A percentile compares a stretch with the other conserved stretches of the same genome.
Evolutionary conservation across 2,888 invertebrate genomes (phyloP).

Genomic region (Nomada ferruginata): DNA sequence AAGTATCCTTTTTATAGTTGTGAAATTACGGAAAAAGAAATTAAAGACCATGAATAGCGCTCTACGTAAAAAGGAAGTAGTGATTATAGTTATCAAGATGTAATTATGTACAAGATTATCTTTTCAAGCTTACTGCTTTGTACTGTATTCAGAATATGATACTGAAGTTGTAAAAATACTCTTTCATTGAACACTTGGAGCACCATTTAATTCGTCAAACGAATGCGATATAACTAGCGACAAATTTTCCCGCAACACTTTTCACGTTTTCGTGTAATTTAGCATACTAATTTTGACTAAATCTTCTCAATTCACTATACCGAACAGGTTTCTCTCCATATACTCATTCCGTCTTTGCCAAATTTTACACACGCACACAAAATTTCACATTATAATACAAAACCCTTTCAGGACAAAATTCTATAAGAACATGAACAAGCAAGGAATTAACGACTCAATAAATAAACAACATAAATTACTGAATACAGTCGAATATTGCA

Average conservation of each 20-base stretch:
- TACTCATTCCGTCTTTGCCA: background rate
- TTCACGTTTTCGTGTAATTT: background rate
- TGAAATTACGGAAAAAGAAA: background rate
- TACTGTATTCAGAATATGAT: constrained; percentile 49
- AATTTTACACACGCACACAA: constrained; percentile 7
- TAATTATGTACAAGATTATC: constrained; percentile 60
- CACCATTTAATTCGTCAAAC: background rate
- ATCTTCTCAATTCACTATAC: no score
- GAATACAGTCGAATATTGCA: constrained; percentile 70
- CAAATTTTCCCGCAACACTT: background rate
- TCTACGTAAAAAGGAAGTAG: constrained; percentile 29
- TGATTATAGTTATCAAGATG: constrained; percentile 19
- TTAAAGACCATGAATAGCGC: constrained; percentile 1
- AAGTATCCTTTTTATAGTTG: background rate
- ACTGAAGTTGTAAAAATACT: background rate
- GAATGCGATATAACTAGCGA: background rate
- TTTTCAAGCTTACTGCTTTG: constrained; percentile 36
- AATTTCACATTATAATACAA: background rate
- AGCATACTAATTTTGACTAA: background rate
- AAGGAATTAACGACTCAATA: constrained; percentile 39
- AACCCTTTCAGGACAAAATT: background rate
- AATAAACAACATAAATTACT: constrained; percentile 54
- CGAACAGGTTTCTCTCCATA: background rate
- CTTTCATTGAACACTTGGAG: constrained; percentile 2
- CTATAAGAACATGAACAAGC: constrained; percentile 15